Conservation (phyloP, 1,140 invertebrate genomes). For the Drosophila baimaii region DNA sequence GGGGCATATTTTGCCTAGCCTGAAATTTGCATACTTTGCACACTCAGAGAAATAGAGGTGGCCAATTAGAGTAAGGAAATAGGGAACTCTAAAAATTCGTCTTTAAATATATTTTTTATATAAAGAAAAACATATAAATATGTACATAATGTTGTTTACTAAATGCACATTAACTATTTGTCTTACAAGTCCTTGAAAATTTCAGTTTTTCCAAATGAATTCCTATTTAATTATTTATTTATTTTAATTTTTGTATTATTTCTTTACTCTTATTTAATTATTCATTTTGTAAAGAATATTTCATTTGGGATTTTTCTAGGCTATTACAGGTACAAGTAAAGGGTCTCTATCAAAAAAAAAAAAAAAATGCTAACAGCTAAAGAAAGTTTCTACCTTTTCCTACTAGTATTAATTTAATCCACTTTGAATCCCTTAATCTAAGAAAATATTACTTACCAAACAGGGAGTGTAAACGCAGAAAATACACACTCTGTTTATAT, state of each 20-base stretch:
- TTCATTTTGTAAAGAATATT: too few species aligned
- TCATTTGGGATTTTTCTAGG: not conserved
- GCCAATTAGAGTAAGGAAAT: not conserved
- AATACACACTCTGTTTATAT: too few species aligned
- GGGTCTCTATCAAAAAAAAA: not conserved
- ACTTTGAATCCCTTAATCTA: too few species aligned
- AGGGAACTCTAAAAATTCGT: not conserved
- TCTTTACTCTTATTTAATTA: too few species aligned
- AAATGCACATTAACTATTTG: not conserved
- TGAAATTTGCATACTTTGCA: constrained; percentile 75
- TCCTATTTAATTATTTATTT: too few species aligned
- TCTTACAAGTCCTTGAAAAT: not conserved
- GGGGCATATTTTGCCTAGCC: constrained; percentile 73
- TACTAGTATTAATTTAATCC: too few species aligned
- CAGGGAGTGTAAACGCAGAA: too few species aligned
- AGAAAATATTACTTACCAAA: not conserved
- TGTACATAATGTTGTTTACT: too few species aligned
- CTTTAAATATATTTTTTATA: not conserved
- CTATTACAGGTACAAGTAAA: not conserved
- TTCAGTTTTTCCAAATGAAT: not conserved
- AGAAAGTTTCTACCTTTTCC: too few species aligned
- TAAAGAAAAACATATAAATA: too few species aligned
- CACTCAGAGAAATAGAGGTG: constrained; percentile 7
- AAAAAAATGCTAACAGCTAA: not conserved
- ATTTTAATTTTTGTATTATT: too few species aligned